Evolutionary conservation across 2,888 invertebrate species (phyloP), one percentile per base, ranked within the genome.

Genomic region (Lycaena phlaeas): DNA sequence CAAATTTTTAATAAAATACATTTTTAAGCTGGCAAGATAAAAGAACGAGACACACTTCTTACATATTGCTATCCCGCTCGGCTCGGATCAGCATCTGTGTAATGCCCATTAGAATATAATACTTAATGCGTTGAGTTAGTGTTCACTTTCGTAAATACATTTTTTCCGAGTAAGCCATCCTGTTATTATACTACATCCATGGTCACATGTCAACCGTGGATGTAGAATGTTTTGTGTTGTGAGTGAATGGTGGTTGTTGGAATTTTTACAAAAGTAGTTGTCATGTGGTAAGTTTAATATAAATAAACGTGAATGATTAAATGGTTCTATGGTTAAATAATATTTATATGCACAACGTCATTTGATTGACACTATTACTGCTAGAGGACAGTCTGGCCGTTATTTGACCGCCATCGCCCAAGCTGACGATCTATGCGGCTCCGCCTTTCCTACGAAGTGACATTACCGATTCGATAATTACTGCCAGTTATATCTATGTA

Each of bases 331-430:
- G 41, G 46, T 40, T 31, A 3, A 7, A 34, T 12, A 45, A 26
- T 34, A 14, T 27, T 4, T 6, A n/a, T n/a, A n/a, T n/a, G n/a
- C n/a, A n/a, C n/a, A n/a, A n/a, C n/a, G n/a, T n/a, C n/a, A n/a
- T n/a, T 42, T 38, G 34, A 45, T 43, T 36, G 42, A 53, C 52
- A 50, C 51, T 45, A 50, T 36, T 27, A 40, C 39, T 53, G 27
- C 15, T 36, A 46, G 40, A 41, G 39, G 40, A 41, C 57, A 44
- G 46, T 51, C 49, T 53, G 67, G 74, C 77, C 79, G 77, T 78
- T 79, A 74, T 69, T 76, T 76, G 76, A 82, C 82, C 84, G 84
- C 84, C 84, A 85, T 81, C 77, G 72, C 72, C 72, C 72, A 70
- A 74, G 74, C 60, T 61, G 62, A 61, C 61, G 59, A 57, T 54